Percentiles rank a stretch among this genome's conserved stretches.
Evolutionary conservation across 2,113 vertebrate species (phyloP).

Genomic region (Helogale parvula): DNA sequence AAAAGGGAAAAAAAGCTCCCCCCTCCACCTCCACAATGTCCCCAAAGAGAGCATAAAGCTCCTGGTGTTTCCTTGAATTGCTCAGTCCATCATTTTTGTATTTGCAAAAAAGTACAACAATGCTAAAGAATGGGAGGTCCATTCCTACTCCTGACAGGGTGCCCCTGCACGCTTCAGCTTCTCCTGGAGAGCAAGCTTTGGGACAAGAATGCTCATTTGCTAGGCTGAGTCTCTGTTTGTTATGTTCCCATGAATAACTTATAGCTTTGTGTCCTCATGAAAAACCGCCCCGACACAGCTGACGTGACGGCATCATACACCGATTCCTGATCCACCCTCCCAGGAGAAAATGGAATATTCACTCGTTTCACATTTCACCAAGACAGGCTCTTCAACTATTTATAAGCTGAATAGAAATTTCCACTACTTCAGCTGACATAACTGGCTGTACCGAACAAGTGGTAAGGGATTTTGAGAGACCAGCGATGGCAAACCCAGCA

Average conservation of each 20-base stretch:
- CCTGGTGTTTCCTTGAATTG: background rate
- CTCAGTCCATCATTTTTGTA: conserved; percentile 4
- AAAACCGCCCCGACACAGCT: conserved; percentile 79
- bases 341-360: conserved; percentile 85
- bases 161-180: conserved; percentile 61
- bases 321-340: conserved; percentile 83
- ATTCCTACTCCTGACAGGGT: conserved; percentile 78
- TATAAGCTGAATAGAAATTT: conserved; percentile 90
- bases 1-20: background rate
- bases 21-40: background rate
- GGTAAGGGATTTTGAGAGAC: conserved; percentile 65
- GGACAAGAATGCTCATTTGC: conserved; percentile 77
- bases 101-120: conserved; percentile 50
- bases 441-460: conserved; percentile 84
- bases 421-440: conserved; percentile 87
- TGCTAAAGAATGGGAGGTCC: conserved; percentile 49
- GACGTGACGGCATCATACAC: conserved; percentile 82
- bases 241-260: conserved; percentile 87
- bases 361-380: conserved; percentile 85
- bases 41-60: background rate
- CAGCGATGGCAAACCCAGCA: background rate
- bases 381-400: conserved; percentile 87
- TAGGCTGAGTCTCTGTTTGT: conserved; percentile 83
- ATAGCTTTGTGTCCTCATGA: conserved; percentile 78
- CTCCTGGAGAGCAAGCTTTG: conserved; percentile 73